Evolutionary conservation across 2,888 invertebrate species (phyloP).

Genomic region (Schizaphis graminum): DNA sequence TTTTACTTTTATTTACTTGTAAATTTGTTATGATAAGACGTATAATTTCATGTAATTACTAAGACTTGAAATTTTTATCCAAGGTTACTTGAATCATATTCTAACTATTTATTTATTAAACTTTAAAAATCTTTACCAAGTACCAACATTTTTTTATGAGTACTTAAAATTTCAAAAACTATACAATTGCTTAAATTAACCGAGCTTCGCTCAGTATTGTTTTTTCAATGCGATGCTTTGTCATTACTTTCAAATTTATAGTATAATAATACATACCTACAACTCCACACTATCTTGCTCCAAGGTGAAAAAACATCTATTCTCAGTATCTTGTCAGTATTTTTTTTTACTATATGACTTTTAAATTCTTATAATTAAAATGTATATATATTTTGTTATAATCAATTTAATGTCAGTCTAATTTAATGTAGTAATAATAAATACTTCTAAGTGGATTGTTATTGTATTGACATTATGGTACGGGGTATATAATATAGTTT

Average conservation of each 20-base stretch:
- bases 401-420: not conserved
- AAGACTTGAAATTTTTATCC: not conserved
- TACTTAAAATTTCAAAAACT: not conserved
- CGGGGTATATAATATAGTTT: not conserved
- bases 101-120: not conserved
- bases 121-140: not conserved
- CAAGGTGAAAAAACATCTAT: not conserved
- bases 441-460: not conserved
- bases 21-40: not conserved
- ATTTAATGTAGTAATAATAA: not conserved
- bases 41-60: not conserved
- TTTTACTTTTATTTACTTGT: not conserved
- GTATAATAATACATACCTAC: not conserved
- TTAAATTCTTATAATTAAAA: not conserved
- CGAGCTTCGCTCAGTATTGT: not conserved
- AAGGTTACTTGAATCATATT: not conserved
- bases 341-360: not conserved
- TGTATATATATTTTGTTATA: not conserved
- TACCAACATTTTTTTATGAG: not conserved
- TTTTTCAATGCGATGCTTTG: slow-evolving; percentile 5
- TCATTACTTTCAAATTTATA: not conserved
- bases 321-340: not conserved
- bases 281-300: not conserved
- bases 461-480: not conserved
- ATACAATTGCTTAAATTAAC: not conserved